These are phyloP conservation scores for Pammene aurita DNA, from an alignment of 2,888 invertebrate genomes.

Conservation along the genomic window DNA sequence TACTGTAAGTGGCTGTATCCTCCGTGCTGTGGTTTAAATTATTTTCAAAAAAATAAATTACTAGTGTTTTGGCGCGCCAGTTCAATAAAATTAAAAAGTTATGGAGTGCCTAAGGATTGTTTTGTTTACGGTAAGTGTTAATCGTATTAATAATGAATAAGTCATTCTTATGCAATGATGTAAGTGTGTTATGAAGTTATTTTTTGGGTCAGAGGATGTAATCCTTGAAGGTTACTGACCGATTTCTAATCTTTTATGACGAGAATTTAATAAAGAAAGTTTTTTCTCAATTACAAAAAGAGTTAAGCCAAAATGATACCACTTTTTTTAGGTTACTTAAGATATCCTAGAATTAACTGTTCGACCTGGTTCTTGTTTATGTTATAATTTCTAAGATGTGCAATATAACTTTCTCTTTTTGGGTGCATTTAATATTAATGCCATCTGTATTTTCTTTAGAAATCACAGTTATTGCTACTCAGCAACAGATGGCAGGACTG, in stretches of 20 bases:
- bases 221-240: slow-evolving; percentile 18
- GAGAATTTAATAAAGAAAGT: background rate
- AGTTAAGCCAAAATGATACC: too few species aligned
- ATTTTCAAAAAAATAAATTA: slow-evolving; percentile 35
- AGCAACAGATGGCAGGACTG: slow-evolving; percentile 43
- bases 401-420: slow-evolving; percentile 25
- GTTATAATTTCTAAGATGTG: background rate
- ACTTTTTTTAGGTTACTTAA: background rate
- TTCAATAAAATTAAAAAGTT: slow-evolving; percentile 46
- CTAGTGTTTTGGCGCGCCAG: slow-evolving; percentile 42
- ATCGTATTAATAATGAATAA: background rate
- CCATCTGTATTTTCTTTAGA: slow-evolving; percentile 20
- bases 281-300: too few species aligned
- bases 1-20: slow-evolving; percentile 20
- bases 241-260: slow-evolving; percentile 22
- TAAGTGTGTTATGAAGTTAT: slow-evolving; percentile 41
- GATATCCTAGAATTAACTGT: background rate
- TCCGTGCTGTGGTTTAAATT: slow-evolving; percentile 16
- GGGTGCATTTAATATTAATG: background rate
- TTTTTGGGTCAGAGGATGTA: slow-evolving; percentile 45
- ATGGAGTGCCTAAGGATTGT: slow-evolving; percentile 51
- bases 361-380: background rate
- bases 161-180: slow-evolving; percentile 3
- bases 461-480: slow-evolving; percentile 36
- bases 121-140: slow-evolving; percentile 52